These are phyloP conservation scores for Megathymus violae DNA, from an alignment of 1,140 invertebrate species.

Conservation along the genomic window DNA sequence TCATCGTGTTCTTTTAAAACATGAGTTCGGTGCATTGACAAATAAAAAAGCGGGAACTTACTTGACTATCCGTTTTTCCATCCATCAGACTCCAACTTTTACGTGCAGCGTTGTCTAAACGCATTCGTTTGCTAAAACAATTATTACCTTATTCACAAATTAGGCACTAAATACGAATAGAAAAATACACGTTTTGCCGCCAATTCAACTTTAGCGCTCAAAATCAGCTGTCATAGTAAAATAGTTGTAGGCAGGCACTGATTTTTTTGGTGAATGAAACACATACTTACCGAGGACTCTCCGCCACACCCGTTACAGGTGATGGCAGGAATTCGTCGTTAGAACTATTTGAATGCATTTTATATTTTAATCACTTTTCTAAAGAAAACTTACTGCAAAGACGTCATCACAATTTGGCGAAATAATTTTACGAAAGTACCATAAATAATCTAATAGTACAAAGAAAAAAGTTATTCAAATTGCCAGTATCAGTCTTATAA, in stretches of 20 bases:
- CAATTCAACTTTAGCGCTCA: slow-evolving; percentile 72
- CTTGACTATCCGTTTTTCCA: slow-evolving; percentile 63
- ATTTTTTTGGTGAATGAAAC: slow-evolving; percentile 11
- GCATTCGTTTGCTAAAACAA: slow-evolving; percentile 63
- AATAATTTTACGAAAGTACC: slow-evolving; percentile 12
- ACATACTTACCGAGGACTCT: slow-evolving; percentile 60
- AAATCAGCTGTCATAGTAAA: slow-evolving; percentile 75
- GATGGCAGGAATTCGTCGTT: slow-evolving; percentile 49
- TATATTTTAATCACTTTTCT: slow-evolving; percentile 48
- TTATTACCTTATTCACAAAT: slow-evolving; percentile 27
- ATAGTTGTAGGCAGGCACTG: slow-evolving; percentile 30
- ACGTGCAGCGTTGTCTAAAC: slow-evolving; percentile 52
- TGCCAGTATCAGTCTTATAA: background rate
- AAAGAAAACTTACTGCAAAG: slow-evolving; percentile 32
- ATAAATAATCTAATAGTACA: slow-evolving; percentile 12
- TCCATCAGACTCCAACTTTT: slow-evolving; percentile 76
- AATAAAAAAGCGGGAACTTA: slow-evolving; percentile 66
- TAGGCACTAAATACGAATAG: slow-evolving; percentile 24
- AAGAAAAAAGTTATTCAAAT: background rate
- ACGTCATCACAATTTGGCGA: slow-evolving; percentile 46
- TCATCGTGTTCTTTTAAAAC: background rate
- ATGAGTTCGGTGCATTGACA: slow-evolving; percentile 40
- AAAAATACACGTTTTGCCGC: slow-evolving; percentile 59
- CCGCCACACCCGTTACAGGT: slow-evolving; percentile 46
- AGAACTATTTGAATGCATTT: slow-evolving; percentile 44